Evolutionary conservation across 1,140 invertebrate species (phyloP).

Genomic region (Papilio aristodemus): DNA sequence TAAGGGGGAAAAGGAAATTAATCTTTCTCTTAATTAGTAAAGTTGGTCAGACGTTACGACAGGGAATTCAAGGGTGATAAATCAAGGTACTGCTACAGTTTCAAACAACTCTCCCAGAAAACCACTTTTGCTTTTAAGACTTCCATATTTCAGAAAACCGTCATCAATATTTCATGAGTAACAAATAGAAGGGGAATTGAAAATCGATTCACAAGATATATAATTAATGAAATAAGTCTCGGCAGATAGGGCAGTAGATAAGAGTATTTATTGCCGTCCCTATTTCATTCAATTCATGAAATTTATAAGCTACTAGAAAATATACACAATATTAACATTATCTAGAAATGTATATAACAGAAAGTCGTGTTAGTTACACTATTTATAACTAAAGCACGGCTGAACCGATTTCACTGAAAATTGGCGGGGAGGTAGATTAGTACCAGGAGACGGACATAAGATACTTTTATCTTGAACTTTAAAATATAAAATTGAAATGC

Average conservation of each 20-base stretch:
- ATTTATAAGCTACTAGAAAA: not conserved
- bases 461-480: too few relatives aligned
- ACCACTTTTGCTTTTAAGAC: constrained; percentile 58
- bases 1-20: constrained; percentile 71
- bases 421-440: too few relatives aligned
- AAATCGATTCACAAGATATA: constrained; percentile 26
- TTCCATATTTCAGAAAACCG: constrained; percentile 53
- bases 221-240: constrained; percentile 17
- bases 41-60: constrained; percentile 65
- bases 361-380: too few relatives aligned
- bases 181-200: constrained; percentile 36
- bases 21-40: constrained; percentile 78
- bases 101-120: constrained; percentile 47
- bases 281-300: not conserved
- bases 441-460: too few relatives aligned
- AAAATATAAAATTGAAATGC: too few relatives aligned
- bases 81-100: constrained; percentile 70
- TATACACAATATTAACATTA: not conserved
- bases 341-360: too few relatives aligned
- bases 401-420: too few relatives aligned
- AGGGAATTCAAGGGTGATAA: constrained; percentile 70
- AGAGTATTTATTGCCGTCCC: not conserved
- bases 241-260: not conserved
- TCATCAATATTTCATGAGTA: constrained; percentile 54
- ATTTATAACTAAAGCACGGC: too few relatives aligned